Conservation (phyloP, 2,113 vertebrate species). For the Catagonus wagneri region DNA sequence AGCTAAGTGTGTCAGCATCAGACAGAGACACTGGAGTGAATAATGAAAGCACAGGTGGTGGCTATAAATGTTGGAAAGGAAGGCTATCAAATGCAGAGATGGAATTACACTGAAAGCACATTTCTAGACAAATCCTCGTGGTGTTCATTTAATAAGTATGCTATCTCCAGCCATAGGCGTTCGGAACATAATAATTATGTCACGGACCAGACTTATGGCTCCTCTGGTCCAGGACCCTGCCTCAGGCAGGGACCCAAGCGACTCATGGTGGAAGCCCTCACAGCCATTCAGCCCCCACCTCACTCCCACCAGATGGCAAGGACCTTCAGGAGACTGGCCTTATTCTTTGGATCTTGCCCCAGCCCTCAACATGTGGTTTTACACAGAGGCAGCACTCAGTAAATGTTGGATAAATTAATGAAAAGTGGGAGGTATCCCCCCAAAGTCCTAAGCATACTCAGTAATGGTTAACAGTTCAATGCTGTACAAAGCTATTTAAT, state of each 20-base stretch:
- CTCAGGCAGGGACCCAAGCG: background rate
- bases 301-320: background rate
- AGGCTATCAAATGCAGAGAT: constrained; percentile 38
- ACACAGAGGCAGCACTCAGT: background rate
- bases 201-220: background rate
- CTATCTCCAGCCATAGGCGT: background rate
- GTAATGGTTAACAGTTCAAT: background rate
- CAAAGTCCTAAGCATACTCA: background rate
- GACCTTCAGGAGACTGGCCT: background rate
- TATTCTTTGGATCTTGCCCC: background rate
- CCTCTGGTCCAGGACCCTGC: background rate
- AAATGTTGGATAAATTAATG: background rate
- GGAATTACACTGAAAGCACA: constrained; percentile 39
- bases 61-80: constrained; percentile 25
- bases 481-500: background rate
- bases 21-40: background rate
- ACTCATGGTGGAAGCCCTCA: background rate
- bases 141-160: constrained; percentile 9
- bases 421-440: background rate
- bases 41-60: constrained; percentile 58
- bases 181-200: background rate
- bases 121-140: constrained; percentile 61
- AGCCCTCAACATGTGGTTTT: background rate
- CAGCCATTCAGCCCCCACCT: background rate
- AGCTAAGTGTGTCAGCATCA: background rate